Percentiles rank a stretch among this genome's conserved stretches.
Evolutionary conservation across 2,113 vertebrate genomes (phyloP).

Genomic region (Thymallus thymallus): DNA sequence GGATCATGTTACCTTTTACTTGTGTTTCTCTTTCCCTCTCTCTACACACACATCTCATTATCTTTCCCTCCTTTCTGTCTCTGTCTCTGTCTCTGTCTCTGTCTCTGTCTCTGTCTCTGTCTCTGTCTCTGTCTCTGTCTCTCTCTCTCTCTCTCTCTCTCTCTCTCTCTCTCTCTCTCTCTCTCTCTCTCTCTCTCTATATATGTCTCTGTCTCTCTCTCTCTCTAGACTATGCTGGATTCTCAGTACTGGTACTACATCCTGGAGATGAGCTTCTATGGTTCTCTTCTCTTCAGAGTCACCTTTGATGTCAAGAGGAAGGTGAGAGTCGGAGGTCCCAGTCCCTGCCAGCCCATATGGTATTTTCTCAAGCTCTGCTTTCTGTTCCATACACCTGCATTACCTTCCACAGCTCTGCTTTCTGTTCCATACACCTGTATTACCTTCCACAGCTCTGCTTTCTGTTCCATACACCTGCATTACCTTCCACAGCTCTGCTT

Average conservation of each 20-base stretch:
- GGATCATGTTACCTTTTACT: constrained; percentile 22
- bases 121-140: not conserved
- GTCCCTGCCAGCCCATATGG: too few relatives aligned
- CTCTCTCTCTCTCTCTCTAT: not conserved
- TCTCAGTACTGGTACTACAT: constrained; percentile 98
- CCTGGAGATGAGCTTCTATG: constrained; percentile 90
- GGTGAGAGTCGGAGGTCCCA: constrained; percentile 67
- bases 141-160: not conserved
- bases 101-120: not conserved
- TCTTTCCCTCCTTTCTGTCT: not conserved
- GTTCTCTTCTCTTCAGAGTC: constrained; percentile 86
- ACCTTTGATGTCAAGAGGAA: constrained; percentile 89
- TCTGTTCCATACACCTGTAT: too few relatives aligned
- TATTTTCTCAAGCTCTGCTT: too few relatives aligned
- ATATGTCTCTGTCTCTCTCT: not conserved
- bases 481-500: too few relatives aligned
- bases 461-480: too few relatives aligned
- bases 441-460: too few relatives aligned
- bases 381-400: too few relatives aligned
- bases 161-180: not conserved
- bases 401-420: too few relatives aligned
- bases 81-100: not conserved
- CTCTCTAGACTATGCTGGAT: constrained; percentile 79
- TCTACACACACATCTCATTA: constrained; percentile 9
- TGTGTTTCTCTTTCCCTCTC: constrained; percentile 2